Conservation (phyloP, 92 coral and sea anemone species). For the Bergia puertoricense region DNA sequence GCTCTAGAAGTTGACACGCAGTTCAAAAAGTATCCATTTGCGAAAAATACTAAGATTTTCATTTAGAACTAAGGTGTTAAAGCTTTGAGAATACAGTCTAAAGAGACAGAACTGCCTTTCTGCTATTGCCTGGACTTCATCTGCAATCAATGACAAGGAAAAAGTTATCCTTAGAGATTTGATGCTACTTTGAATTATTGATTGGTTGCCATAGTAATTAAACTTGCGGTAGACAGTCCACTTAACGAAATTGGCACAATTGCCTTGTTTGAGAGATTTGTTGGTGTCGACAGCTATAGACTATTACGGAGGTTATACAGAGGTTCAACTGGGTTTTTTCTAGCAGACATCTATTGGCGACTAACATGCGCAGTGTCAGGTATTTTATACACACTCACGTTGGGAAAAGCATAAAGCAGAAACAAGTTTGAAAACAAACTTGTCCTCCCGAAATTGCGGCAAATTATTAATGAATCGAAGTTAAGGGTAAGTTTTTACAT, state of each 20-base stretch:
- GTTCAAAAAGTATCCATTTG: neutral
- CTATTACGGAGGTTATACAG: neutral
- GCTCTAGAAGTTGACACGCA: neutral
- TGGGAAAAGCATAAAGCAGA: neutral
- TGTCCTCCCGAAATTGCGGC: neutral
- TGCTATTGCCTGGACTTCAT: neutral
- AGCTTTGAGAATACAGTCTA: neutral
- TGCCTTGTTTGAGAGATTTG: neutral
- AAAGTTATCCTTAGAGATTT: neutral
- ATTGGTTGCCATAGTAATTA: slow-evolving; percentile 12
- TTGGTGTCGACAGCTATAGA: neutral
- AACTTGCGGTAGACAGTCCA: slow-evolving; percentile 18
- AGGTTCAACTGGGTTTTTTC: neutral
- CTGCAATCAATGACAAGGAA: neutral
- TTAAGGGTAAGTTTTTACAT: slow-evolving; percentile 1
- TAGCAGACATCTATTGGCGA: neutral
- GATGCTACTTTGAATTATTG: slow-evolving; percentile 23
- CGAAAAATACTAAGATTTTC: neutral
- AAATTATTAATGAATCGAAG: neutral
- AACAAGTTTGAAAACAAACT: neutral
- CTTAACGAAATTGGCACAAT: slow-evolving; percentile 27
- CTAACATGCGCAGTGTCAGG: neutral
- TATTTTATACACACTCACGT: neutral
- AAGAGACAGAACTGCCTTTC: neutral
- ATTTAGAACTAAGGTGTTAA: neutral